Conservation (phyloP, 2,888 invertebrate species). For the Spatulosminthurus flaviceps region DNA sequence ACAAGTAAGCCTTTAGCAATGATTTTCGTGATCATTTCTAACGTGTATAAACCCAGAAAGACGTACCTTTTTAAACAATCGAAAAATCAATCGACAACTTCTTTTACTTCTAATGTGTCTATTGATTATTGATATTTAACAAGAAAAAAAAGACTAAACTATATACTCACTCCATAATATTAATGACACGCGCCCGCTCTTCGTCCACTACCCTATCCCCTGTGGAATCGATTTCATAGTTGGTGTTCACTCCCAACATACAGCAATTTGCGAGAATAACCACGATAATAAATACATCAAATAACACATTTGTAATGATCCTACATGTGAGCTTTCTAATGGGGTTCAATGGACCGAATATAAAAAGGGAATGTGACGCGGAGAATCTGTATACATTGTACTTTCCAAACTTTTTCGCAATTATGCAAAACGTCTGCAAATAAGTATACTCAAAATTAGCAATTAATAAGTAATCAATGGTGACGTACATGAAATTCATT, state of each 20-base stretch:
- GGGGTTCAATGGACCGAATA: slow-evolving; percentile 92
- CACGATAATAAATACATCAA: slow-evolving; percentile 87
- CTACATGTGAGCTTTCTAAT: slow-evolving; percentile 86
- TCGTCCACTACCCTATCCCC: slow-evolving; percentile 26
- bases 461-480: no score
- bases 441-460: no score
- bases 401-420: slow-evolving; percentile 91
- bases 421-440: slow-evolving; percentile 95
- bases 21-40: slow-evolving; percentile 95
- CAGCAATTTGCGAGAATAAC: slow-evolving; percentile 92
- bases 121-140: no score
- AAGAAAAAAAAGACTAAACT: no score
- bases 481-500: background rate
- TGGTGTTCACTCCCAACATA: slow-evolving; percentile 80
- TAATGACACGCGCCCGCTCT: background rate
- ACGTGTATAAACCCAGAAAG: slow-evolving; percentile 93
- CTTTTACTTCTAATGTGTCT: no score
- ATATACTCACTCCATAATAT: slow-evolving; percentile 33
- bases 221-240: slow-evolving; percentile 41
- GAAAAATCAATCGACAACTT: no score
- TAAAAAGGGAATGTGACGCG: slow-evolving; percentile 89
- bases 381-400: slow-evolving; percentile 97
- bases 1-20: slow-evolving; percentile 94
- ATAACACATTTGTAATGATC: slow-evolving; percentile 94
- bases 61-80: slow-evolving; percentile 76